A percentile compares a stretch with the other conserved stretches of the same genome.
phyloP scores from a whole-genome alignment of 2,888 invertebrate genomes.

The Axea sp. region DNA sequence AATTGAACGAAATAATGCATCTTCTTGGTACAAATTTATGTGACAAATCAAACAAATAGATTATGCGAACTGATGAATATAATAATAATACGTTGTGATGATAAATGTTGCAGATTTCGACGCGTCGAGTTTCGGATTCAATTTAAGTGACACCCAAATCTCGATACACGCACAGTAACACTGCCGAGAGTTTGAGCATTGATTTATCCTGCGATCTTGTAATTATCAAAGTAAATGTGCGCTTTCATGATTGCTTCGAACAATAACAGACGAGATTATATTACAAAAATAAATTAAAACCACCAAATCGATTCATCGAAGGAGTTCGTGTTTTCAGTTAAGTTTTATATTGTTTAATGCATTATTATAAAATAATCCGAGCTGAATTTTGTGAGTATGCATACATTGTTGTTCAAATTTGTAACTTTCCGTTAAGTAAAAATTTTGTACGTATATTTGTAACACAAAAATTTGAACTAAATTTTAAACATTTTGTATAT shows the following conservation, averaged over 20 bases:
- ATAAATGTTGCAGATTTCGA: conserved; percentile 32
- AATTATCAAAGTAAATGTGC: conserved; percentile 42
- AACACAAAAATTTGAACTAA: too few species aligned
- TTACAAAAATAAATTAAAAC: conserved; percentile 34
- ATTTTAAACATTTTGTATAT: too few species aligned
- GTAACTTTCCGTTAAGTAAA: too few species aligned
- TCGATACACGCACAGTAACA: conserved; percentile 26
- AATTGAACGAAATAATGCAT: conserved; percentile 21
- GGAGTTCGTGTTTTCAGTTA: too few species aligned
- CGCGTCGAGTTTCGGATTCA: conserved; percentile 27
- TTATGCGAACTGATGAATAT: conserved; percentile 31
- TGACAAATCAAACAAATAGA: conserved; percentile 37
- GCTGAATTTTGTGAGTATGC: too few species aligned
- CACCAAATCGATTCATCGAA: too few species aligned
- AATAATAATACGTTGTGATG: conserved; percentile 39
- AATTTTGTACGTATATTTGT: too few species aligned
- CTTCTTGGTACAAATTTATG: conserved; percentile 10
- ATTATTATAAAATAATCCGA: too few species aligned
- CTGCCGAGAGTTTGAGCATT: conserved; percentile 9
- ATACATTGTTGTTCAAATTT: too few species aligned
- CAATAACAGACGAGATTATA: conserved; percentile 34
- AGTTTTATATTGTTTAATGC: too few species aligned
- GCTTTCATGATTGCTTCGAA: conserved; percentile 17
- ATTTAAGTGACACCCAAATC: conserved; percentile 26
- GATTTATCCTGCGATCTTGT: conserved; percentile 30